Conservation (phyloP, 1,140 invertebrate species). For the Drosophila santomea region DNA sequence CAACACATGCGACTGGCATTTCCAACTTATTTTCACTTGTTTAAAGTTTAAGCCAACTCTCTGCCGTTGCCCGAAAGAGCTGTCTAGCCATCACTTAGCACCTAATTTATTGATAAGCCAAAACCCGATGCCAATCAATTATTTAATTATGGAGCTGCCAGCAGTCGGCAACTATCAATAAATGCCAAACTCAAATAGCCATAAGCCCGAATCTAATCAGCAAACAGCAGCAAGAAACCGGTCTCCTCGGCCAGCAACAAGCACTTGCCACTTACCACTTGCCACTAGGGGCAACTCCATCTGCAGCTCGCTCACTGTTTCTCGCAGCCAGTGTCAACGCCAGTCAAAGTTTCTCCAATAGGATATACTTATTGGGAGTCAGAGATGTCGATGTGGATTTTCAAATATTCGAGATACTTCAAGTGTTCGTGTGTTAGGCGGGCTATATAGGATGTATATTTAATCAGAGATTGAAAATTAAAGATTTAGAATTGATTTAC, state of each 20-base stretch:
- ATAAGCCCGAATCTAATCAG: slow-evolving; percentile 74
- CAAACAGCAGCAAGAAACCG: slow-evolving; percentile 53
- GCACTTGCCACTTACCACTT: slow-evolving; percentile 51
- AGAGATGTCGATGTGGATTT: slow-evolving; percentile 10
- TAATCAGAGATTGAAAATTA: no score
- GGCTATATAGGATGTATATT: no score
- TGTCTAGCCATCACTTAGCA: slow-evolving; percentile 35
- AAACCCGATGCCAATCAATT: slow-evolving; percentile 53
- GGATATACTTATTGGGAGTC: not conserved
- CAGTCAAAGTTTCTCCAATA: slow-evolving; percentile 44
- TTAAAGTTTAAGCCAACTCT: slow-evolving; percentile 1
- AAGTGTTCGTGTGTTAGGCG: no score
- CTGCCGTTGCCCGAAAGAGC: not conserved
- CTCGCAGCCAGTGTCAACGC: slow-evolving; percentile 54
- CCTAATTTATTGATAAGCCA: slow-evolving; percentile 58
- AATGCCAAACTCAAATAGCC: slow-evolving; percentile 67
- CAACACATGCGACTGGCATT: not conserved
- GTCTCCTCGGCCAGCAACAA: slow-evolving; percentile 50
- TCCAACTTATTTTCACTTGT: not conserved
- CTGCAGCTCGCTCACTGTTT: slow-evolving; percentile 5
- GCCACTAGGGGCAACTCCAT: slow-evolving; percentile 41
- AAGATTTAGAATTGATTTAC: no score
- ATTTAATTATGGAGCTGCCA: slow-evolving; percentile 52
- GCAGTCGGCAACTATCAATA: slow-evolving; percentile 55
- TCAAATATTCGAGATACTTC: not conserved